phyloP scores from a whole-genome alignment of 92 coral and sea anemone species.

The Porites divaricata region DNA sequence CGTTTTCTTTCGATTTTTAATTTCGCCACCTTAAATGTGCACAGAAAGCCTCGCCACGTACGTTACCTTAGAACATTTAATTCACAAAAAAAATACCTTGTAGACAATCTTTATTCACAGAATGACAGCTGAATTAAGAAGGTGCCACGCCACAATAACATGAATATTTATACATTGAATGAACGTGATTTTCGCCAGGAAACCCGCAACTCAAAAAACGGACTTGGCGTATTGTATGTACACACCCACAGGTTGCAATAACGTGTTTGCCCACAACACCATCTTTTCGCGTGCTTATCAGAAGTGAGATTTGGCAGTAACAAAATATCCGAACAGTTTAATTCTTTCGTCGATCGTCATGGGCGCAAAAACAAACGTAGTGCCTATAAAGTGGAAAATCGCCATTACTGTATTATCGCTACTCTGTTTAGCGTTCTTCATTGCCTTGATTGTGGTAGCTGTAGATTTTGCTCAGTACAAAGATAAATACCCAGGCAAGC shows the following conservation, averaged over 20 bases:
- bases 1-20: background rate
- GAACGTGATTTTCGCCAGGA: background rate
- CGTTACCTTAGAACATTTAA: background rate
- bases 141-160: background rate
- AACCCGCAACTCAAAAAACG: background rate
- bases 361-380: constrained; percentile 9
- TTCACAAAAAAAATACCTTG: background rate
- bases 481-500: constrained; percentile 17
- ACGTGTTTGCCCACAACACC: background rate
- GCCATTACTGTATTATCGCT: constrained; percentile 26
- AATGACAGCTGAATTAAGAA: constrained; percentile 24
- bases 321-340: background rate
- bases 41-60: background rate
- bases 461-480: constrained; percentile 25
- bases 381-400: constrained; percentile 42
- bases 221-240: background rate
- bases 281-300: background rate
- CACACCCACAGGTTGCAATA: background rate
- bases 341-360: background rate
- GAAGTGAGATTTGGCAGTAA: background rate
- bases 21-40: background rate
- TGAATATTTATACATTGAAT: constrained; percentile 21
- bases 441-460: constrained; percentile 47
- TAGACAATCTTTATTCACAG: background rate
- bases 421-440: constrained; percentile 26